Evolutionary conservation across 2,113 vertebrate species (phyloP).

Genomic region (Seriola aureovittata): DNA sequence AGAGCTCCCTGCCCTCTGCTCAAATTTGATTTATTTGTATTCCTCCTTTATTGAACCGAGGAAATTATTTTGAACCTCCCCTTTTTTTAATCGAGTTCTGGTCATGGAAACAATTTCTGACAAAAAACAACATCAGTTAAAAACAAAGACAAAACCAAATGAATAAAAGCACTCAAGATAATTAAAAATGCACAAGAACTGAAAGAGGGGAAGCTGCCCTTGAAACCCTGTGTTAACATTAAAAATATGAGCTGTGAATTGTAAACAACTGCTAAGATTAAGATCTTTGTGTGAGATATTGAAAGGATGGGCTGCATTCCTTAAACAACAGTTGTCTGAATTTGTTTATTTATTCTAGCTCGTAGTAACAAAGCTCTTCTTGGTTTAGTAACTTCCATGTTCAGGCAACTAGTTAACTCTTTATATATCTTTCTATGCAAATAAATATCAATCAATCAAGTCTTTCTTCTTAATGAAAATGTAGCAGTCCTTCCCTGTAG

Average conservation of each 20-base stretch:
- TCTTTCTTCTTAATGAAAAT: not conserved
- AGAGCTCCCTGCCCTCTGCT: constrained; percentile 5
- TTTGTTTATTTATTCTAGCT: not conserved
- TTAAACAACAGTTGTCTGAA: not conserved
- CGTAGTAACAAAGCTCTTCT: not conserved
- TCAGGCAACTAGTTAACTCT: not conserved
- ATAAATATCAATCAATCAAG: not conserved
- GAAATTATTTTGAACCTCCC: constrained; percentile 28
- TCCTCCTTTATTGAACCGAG: constrained; percentile 18
- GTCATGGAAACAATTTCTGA: constrained; percentile 12
- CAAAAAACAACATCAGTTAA: constrained; percentile 3
- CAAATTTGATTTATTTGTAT: constrained; percentile 25
- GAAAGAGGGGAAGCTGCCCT: constrained; percentile 13
- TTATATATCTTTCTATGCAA: not conserved
- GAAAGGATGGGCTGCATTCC: not conserved
- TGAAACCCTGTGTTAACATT: constrained; percentile 10
- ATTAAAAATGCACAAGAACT: not conserved
- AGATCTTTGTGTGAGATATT: not conserved
- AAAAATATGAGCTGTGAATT: constrained; percentile 3
- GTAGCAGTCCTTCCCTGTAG: not conserved
- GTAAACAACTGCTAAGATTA: not conserved
- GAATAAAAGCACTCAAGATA: constrained; percentile 31
- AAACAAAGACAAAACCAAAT: constrained; percentile 39
- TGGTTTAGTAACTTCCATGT: not conserved
- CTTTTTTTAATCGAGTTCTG: constrained; percentile 22